phyloP scores from a whole-genome alignment of 2,888 invertebrate species.

The Limnephilus lunatus region DNA sequence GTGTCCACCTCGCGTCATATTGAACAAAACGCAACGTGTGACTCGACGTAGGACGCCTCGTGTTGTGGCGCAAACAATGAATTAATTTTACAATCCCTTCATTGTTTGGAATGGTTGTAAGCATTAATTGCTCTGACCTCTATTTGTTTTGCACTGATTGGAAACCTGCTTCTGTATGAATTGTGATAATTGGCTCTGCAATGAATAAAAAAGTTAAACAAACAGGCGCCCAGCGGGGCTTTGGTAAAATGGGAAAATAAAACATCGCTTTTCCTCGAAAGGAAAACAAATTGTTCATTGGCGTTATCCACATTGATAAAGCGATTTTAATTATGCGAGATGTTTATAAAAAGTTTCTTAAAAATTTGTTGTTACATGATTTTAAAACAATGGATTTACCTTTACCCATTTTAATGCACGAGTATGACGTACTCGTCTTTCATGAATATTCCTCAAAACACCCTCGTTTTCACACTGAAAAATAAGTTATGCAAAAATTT shows the following conservation, averaged over 20 bases:
- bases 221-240: background rate
- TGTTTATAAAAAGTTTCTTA: background rate
- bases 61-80: constrained; percentile 4
- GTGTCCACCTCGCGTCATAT: background rate
- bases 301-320: background rate
- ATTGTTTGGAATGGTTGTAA: constrained; percentile 29
- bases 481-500: too few species aligned
- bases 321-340: background rate
- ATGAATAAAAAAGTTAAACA: background rate
- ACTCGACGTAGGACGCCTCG: background rate
- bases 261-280: background rate
- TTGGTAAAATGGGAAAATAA: background rate
- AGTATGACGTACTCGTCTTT: too few species aligned
- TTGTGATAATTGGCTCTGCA: constrained; percentile 52
- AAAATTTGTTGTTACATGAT: too few species aligned
- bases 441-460: too few species aligned
- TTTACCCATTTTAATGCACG: too few species aligned
- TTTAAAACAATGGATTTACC: too few species aligned
- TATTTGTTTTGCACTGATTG: constrained; percentile 52
- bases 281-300: background rate
- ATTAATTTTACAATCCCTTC: constrained; percentile 34
- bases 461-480: too few species aligned
- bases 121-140: constrained; percentile 28
- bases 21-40: background rate
- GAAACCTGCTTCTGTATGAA: constrained; percentile 52